These are phyloP conservation scores for silkworm (Bombyx mori) DNA, from an alignment of 1,140 invertebrate species.

Conservation along the genomic window DNA sequence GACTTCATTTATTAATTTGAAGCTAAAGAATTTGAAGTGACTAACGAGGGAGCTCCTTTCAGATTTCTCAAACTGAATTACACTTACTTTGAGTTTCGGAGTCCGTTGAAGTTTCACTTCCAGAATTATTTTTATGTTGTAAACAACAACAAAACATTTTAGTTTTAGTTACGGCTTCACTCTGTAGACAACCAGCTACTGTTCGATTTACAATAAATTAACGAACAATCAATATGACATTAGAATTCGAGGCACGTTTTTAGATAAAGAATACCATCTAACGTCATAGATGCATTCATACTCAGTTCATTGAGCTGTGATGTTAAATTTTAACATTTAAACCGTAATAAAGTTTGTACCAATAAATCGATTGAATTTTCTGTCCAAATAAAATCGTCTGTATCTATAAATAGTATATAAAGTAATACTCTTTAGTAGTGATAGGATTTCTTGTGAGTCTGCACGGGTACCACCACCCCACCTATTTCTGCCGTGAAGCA, in stretches of 20 bases:
- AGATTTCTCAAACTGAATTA: slow-evolving; percentile 5
- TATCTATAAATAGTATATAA: no score
- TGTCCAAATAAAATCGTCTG: no score
- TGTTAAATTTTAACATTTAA: no score
- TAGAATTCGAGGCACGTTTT: slow-evolving; percentile 21
- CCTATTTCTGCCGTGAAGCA: no score
- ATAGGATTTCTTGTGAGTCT: no score
- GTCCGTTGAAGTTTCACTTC: slow-evolving; percentile 17
- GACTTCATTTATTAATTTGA: slow-evolving; percentile 19
- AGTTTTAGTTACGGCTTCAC: not conserved
- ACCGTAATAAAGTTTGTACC: no score
- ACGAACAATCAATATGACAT: slow-evolving; percentile 34
- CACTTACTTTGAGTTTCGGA: slow-evolving; percentile 13
- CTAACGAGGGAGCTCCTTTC: slow-evolving; percentile 3
- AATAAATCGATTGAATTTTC: no score
- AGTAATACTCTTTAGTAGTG: no score
- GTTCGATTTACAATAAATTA: slow-evolving; percentile 18
- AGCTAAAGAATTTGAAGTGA: slow-evolving; percentile 10
- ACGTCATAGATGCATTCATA: slow-evolving; percentile 3
- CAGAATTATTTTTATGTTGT: slow-evolving; percentile 10
- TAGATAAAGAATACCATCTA: no score
- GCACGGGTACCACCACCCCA: no score
- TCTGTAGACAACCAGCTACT: slow-evolving; percentile 11
- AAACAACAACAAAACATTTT: slow-evolving; percentile 35
- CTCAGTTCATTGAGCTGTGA: not conserved